Conservation (phyloP, 2,113 vertebrate genomes). For the Protomyctophum bolini region DNA sequence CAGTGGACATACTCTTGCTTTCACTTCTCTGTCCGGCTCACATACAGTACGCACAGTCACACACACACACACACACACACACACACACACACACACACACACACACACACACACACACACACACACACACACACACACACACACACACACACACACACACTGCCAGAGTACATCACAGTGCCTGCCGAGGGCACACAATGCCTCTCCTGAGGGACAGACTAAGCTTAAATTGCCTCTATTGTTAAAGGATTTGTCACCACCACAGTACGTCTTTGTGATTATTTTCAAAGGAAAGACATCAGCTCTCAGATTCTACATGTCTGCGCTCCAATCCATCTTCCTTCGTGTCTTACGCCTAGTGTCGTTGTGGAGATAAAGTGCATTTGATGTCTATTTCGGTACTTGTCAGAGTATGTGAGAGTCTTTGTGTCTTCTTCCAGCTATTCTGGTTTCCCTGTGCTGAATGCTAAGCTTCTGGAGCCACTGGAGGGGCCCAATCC, state of each 20-base stretch:
- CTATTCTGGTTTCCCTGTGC: conserved; percentile 93
- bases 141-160: conserved; percentile 1
- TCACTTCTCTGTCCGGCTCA: background rate
- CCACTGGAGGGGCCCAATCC: conserved; percentile 82
- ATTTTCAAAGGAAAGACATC: conserved; percentile 22
- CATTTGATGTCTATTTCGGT: conserved; percentile 17
- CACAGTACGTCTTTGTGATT: conserved; percentile 17
- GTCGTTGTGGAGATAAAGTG: background rate
- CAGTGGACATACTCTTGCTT: conserved; percentile 3
- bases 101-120: background rate
- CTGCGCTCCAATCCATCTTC: conserved; percentile 18
- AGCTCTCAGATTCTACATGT: conserved; percentile 16
- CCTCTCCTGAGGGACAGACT: conserved; percentile 23
- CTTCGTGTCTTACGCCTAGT: background rate
- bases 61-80: conserved; percentile 8
- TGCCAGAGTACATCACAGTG: conserved; percentile 1
- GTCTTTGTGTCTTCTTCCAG: conserved; percentile 72
- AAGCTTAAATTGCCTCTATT: conserved; percentile 28
- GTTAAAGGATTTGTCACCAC: conserved; percentile 37
- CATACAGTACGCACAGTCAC: background rate
- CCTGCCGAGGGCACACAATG: conserved; percentile 11
- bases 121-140: conserved; percentile 11
- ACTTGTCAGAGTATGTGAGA: conserved; percentile 7
- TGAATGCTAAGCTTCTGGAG: conserved; percentile 89
- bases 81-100: background rate